Evolutionary conservation across 2,797 vertebrate species (phyloP), one percentile per base, ranked within the genome.

Genomic region (Gallirallus australis): DNA sequence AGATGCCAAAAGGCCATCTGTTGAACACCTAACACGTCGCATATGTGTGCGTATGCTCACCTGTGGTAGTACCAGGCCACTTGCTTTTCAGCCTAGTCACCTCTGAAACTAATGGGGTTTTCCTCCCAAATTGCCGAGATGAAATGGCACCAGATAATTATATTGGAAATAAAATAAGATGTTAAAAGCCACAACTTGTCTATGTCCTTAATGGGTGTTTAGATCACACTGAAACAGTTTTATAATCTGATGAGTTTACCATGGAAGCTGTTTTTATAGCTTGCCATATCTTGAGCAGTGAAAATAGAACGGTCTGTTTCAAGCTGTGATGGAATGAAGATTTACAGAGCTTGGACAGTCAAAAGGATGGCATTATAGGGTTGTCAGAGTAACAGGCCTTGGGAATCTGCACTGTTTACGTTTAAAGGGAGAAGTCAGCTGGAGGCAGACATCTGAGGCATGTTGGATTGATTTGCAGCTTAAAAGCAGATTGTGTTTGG

Each of bases 401-500:
- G 69, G 93, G 68, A 96, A 87, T 89, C 92, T 82, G 52, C 57
- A 48, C 71, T 96, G 94, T 95, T 97, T 96, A 78, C 9, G 3
- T 90, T 95, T 91, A 85, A 94, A 90, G 53, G 81, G 57, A 94
- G 54, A 96, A 95, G 75, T 96, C 96, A 95, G 94, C 88, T 94
- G 86, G 95, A 95, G 83, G 90, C 78, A 96, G 94, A 95, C 88
- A 93, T 97, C 71, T 88, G 78, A 96, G 88, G 80, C 88, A 89
- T 69, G 61, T 87, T 92, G 92, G 96, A 96, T 96, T 97, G 94
- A 96, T 97, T 92, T 95, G 69, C 77, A 94, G 64, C 68, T 95
- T 91, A 59, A 93, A 95, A 95, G 64, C 68, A 93, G 92, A 94
- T 85, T 93, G 86, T 90, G 94, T 93, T 90, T 94, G 75, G 60